These are phyloP conservation scores for Lasius fuliginosus DNA, from an alignment of 2,888 invertebrate genomes.

Conservation along the genomic window DNA sequence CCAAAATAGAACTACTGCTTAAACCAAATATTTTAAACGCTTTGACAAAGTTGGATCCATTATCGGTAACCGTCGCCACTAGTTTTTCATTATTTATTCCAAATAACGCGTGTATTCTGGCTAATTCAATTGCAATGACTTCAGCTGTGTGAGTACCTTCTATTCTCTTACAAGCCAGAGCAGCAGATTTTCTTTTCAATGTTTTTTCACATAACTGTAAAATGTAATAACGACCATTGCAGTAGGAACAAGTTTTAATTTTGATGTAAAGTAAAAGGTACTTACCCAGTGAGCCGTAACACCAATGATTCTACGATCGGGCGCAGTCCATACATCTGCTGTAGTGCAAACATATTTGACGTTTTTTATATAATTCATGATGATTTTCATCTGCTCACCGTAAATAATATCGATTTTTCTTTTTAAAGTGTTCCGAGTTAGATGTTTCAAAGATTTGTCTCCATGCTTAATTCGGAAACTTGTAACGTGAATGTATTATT, in stretches of 20 bases:
- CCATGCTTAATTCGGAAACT: not conserved
- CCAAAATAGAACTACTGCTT: not conserved
- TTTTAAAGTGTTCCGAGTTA: slow-evolving; percentile 4
- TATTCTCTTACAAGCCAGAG: slow-evolving; percentile 73
- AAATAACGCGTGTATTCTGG: not conserved
- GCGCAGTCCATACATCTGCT: slow-evolving; percentile 72
- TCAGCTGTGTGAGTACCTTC: slow-evolving; percentile 69
- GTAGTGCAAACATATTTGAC: slow-evolving; percentile 65
- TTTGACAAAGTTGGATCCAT: not conserved
- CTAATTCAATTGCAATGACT: slow-evolving; percentile 55
- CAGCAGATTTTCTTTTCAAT: slow-evolving; percentile 65
- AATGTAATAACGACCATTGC: not conserved
- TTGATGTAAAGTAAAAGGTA: not conserved
- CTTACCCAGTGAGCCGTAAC: slow-evolving; percentile 73
- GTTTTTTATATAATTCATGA: slow-evolving; percentile 42
- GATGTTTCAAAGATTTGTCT: not conserved
- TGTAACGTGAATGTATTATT: not conserved
- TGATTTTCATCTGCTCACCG: slow-evolving; percentile 10
- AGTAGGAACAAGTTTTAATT: not conserved
- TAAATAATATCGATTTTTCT: slow-evolving; percentile 36
- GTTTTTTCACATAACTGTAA: slow-evolving; percentile 34
- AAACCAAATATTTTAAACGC: not conserved
- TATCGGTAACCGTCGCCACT: not conserved
- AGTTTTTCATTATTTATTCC: not conserved
- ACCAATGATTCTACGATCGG: slow-evolving; percentile 70